Conservation (phyloP, 1,140 invertebrate species). For the Dendrolimus punctatus region DNA sequence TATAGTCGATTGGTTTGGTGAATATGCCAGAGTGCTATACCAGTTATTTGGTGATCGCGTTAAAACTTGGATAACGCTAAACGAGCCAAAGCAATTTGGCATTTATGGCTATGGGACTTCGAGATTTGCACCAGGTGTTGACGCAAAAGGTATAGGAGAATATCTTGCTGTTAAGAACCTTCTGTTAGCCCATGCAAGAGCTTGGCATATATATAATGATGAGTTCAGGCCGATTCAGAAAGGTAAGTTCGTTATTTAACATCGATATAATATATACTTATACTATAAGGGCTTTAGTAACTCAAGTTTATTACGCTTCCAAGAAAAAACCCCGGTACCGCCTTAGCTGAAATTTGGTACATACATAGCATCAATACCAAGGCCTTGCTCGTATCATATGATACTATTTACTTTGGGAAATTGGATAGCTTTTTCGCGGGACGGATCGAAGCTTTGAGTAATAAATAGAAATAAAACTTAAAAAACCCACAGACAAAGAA, state of each 20-base stretch:
- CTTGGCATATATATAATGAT: slow-evolving; percentile 11
- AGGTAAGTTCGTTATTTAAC: slow-evolving; percentile 3
- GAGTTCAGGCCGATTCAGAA: slow-evolving; percentile 10
- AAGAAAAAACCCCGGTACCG: too few relatives aligned
- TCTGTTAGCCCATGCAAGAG: slow-evolving; percentile 10
- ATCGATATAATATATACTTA: too few relatives aligned
- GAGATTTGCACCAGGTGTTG: slow-evolving; percentile 3
- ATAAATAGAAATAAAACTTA: too few relatives aligned
- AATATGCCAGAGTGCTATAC: slow-evolving; percentile 8
- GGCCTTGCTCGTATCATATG: too few relatives aligned
- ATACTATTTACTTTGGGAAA: too few relatives aligned
- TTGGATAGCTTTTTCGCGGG: too few relatives aligned
- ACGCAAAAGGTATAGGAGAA: slow-evolving; percentile 6
- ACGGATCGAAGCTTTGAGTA: too few relatives aligned
- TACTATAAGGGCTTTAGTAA: too few relatives aligned
- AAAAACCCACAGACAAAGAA: too few relatives aligned
- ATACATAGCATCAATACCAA: too few relatives aligned
- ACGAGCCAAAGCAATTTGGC: slow-evolving; percentile 11
- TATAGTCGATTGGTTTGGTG: slow-evolving; percentile 10
- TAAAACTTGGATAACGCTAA: slow-evolving; percentile 13
- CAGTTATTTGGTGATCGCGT: slow-evolving; percentile 11
- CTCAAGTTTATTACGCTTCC: too few relatives aligned
- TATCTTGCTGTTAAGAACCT: slow-evolving; percentile 11
- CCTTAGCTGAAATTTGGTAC: too few relatives aligned
- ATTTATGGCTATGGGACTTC: slow-evolving; percentile 8